These are phyloP conservation scores for Thecophora atra DNA, from an alignment of 2,888 invertebrate species.

Conservation along the genomic window DNA sequence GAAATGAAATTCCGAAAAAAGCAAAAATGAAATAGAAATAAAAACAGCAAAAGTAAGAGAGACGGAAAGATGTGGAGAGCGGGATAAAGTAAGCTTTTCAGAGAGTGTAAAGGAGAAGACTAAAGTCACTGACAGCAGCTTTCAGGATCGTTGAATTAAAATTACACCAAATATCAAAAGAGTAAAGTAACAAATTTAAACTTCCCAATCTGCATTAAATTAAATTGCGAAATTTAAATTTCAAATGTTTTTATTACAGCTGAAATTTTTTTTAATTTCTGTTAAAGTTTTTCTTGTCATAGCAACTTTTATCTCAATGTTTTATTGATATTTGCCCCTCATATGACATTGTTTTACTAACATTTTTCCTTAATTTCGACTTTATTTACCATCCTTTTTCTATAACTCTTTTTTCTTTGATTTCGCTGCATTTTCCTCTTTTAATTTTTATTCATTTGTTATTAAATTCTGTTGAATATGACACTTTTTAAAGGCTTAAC, in stretches of 20 bases:
- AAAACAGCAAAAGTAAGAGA: background rate
- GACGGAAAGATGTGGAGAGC: background rate
- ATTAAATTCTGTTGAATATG: too few species aligned
- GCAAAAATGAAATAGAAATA: background rate
- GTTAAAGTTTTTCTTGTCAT: background rate
- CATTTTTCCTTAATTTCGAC: too few species aligned
- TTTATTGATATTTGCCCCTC: too few species aligned
- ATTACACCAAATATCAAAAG: background rate
- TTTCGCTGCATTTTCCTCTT: too few species aligned
- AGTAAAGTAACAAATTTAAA: background rate
- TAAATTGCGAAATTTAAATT: too few species aligned
- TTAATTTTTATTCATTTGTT: too few species aligned
- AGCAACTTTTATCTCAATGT: background rate
- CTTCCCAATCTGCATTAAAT: too few species aligned
- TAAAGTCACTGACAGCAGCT: background rate
- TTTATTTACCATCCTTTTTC: too few species aligned
- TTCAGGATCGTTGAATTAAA: background rate
- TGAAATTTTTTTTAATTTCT: background rate
- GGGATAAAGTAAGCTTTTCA: background rate
- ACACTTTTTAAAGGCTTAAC: too few species aligned
- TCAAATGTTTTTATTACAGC: background rate
- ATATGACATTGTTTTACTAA: too few species aligned
- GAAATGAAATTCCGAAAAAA: slow-evolving; percentile 1
- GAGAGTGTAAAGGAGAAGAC: background rate
- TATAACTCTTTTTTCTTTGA: too few species aligned